A percentile compares a stretch with the other conserved stretches of the same genome.
phyloP scores from a whole-genome alignment of 2,888 invertebrate species.

The Drosophila flavopinicola region DNA sequence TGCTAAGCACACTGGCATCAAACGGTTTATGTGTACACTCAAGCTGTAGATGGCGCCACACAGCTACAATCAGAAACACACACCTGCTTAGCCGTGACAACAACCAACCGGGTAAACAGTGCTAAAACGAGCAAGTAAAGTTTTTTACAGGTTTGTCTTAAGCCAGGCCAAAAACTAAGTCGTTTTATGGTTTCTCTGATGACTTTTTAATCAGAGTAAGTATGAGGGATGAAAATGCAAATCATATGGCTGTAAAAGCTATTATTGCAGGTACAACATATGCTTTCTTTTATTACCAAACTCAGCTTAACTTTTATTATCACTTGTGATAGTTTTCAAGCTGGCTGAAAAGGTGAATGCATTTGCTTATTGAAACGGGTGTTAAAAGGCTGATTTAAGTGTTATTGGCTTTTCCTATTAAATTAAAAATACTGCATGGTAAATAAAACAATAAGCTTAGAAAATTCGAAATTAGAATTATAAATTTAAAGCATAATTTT shows the following conservation, averaged over 20 bases:
- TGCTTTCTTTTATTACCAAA: background rate
- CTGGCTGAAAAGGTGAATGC: background rate
- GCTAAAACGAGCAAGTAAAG: too few species aligned
- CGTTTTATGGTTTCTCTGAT: background rate
- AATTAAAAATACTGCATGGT: too few species aligned
- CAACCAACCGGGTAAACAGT: background rate
- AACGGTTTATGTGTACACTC: background rate
- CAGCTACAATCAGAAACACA: background rate
- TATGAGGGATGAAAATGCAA: background rate
- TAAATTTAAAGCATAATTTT: too few species aligned
- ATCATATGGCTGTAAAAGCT: background rate
- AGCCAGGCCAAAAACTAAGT: background rate
- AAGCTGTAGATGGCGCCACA: conserved; percentile 32
- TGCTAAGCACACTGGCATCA: background rate
- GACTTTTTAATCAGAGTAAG: background rate
- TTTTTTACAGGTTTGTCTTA: background rate
- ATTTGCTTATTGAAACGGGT: too few species aligned
- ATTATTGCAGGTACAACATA: too few species aligned
- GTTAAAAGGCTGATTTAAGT: too few species aligned
- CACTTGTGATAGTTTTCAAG: too few species aligned
- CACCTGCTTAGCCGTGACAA: background rate
- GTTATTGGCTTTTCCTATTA: background rate
- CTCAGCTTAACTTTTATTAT: too few species aligned
- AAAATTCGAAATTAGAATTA: too few species aligned
- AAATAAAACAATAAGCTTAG: too few species aligned